A percentile compares a stretch with the other conserved stretches of the same genome.
Evolutionary conservation across 2,888 invertebrate genomes (phyloP).

Genomic region (Lochmaea crataegi): DNA sequence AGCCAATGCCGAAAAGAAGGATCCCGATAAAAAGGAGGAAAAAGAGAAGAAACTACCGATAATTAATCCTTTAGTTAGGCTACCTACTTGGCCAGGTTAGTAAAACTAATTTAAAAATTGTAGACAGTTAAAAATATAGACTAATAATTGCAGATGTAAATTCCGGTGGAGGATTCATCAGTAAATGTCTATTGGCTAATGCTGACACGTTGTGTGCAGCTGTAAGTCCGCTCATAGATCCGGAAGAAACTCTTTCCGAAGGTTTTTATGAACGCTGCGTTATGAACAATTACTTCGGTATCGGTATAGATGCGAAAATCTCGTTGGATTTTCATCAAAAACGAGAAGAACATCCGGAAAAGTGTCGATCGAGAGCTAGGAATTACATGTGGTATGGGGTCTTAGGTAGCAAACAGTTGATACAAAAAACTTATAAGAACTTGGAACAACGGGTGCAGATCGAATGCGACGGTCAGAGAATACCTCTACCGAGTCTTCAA

Average conservation of each 20-base stretch:
- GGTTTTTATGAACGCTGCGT: constrained; percentile 94
- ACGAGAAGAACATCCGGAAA: constrained; percentile 96
- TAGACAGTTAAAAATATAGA: neutral
- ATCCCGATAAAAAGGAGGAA: constrained; percentile 59
- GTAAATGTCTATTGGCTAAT: constrained; percentile 94
- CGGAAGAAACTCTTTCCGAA: constrained; percentile 87
- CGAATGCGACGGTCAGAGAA: constrained; percentile 96
- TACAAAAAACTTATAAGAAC: constrained; percentile 94
- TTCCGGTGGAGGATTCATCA: constrained; percentile 87
- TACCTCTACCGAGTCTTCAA: constrained; percentile 94
- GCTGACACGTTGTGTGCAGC: constrained; percentile 97
- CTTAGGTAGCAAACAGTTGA: constrained; percentile 81
- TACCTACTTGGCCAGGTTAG: constrained; percentile 90
- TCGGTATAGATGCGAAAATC: constrained; percentile 98
- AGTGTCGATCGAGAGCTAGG: constrained; percentile 92
- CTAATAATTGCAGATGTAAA: constrained; percentile 45
- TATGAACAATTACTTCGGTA: constrained; percentile 99
- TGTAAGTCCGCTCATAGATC: constrained; percentile 95
- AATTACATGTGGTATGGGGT: constrained; percentile 97
- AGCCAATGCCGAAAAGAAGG: constrained; percentile 60
- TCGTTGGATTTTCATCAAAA: constrained; percentile 97
- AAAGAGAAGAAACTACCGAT: constrained; percentile 80
- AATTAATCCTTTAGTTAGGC: constrained; percentile 87
- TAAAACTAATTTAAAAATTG: constrained; percentile 30
- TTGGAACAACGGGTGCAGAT: constrained; percentile 94